Percentiles rank a stretch among this genome's conserved stretches.
phyloP scores from a whole-genome alignment of 2,888 invertebrate species.

The Tipula helvola region DNA sequence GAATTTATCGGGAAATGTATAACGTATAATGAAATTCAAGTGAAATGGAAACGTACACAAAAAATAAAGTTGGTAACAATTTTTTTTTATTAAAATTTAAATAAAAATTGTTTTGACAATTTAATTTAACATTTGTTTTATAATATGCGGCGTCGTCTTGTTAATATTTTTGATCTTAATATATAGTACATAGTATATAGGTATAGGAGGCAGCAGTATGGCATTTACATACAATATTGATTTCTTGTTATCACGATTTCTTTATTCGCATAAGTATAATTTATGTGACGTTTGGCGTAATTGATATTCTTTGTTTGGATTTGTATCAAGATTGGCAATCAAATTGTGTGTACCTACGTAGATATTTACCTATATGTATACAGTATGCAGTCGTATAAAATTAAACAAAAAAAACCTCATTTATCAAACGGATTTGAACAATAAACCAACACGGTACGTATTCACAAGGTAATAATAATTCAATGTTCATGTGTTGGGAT shows the following conservation, averaged over 20 bases:
- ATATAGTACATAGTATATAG: too few relatives aligned
- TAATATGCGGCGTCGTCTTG: not conserved
- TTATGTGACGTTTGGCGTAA: not conserved
- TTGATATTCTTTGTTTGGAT: not conserved
- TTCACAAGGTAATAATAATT: not conserved
- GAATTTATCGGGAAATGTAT: not conserved
- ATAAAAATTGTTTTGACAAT: not conserved
- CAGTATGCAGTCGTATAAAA: not conserved
- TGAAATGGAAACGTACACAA: not conserved
- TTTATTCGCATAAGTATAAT: not conserved
- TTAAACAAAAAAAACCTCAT: not conserved
- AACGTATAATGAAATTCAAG: not conserved
- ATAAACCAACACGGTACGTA: not conserved
- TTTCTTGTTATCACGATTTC: not conserved
- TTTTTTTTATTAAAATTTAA: not conserved
- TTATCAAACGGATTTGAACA: not conserved
- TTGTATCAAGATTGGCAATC: not conserved
- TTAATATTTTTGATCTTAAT: not conserved
- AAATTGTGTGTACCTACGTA: not conserved
- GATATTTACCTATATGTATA: not conserved
- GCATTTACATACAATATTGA: not conserved
- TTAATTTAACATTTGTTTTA: conserved; percentile 4
- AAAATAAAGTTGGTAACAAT: not conserved
- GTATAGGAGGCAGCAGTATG: too few relatives aligned
- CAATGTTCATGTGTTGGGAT: not conserved